Base-by-base conservation (phyloP, 2,888 invertebrate genomes). In the Acleris laterana region DNA sequence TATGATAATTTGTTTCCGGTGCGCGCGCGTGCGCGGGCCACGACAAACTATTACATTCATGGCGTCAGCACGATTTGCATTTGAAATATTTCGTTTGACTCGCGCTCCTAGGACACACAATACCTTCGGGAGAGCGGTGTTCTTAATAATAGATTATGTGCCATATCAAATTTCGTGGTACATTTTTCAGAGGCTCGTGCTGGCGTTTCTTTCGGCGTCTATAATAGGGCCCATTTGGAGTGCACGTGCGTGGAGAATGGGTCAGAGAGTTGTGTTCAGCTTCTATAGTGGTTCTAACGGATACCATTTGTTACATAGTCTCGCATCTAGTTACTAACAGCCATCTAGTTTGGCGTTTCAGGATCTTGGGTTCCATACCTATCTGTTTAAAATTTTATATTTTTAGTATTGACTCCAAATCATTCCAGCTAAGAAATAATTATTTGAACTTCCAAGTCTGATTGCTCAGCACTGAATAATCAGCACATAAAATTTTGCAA, bases 1-100 rank as follows among this genome's bases (percentile, higher is more conserved):
- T 90, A 93, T 92, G 93, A 91, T 92, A 93, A 93, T 93, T 92
- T 92, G 88, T 93, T 90, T 92, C 93, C 93, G 93, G 91, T 88
- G 85, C 72, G 77, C 85, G 88, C 91, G 90, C 92, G 93, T 91
- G 92, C 92, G 91, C 93, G 82, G 75, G 82, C 78, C 90, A 88
- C 91, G 90, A 91, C 90, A 86, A 85, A 89, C 90, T 89, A 88
- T 90, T 90, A 91, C 92, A 90, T 90, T 93, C 90, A 92, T 89
- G 82, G 88, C 87, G 87, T 85, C 86, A 82, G 89, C 90, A 91
- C 93, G 92, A 93, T 93, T 93, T 93, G 93, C 92, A 93, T 93
- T 90, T 92, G 92, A 93, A 92, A 89, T 88, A 91, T 90, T 90
- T 89, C 80, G 85, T 89, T 82, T 80, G 83, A 82, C 85, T 87